Base-by-base conservation (phyloP, 1,140 invertebrate genomes). In the Stratiolaelaps scimitus region DNA sequence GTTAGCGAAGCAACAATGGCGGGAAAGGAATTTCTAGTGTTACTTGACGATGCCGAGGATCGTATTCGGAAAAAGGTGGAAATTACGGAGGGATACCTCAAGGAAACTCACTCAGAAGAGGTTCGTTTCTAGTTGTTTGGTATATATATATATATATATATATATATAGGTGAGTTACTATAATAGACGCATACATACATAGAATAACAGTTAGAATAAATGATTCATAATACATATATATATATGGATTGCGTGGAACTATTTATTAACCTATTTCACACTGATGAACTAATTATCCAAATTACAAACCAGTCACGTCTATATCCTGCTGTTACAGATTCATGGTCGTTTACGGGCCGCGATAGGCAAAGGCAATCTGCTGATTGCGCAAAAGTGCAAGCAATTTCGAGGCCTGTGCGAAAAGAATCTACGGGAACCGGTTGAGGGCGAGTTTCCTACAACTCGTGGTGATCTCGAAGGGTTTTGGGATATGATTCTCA, bases 401-500 rank as follows among this genome's bases (percentile, higher is more conserved):
- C 92, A 97, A 75, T 96, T 96, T 76, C 83, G 86, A 79, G 90
- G 87, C 67, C 76, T 89, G 10, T 89, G 87, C 75, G 79, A 83
- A 19, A 85, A 86, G 74, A 88, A 89, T 76, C 82, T 88, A 19
- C 15, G 82, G 74, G 82, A 85, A 73, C 76, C 81, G 17, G 80
- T 80, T 53, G 84, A 83, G 64, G 89, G 91, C 73, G 83, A 83
- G 68, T 92, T 91, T 74, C 86, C 86, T 43, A 92, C 90, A 1
- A 92, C 88, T 4, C 78, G 82, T 71, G 84, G 88, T 71, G 92
- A 96, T 76, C 78, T 95, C 65, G 87, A 87, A 71, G 92, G 92
- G 19, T 95, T 95, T 77, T 96, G 92, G 92, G 92, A 95, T 75
- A 92, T 96, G 89, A 88, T 96, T 7, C 83, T 84, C 74, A 80